Conservation (phyloP, 2,113 vertebrate genomes). For the Oostethus manadensis region DNA sequence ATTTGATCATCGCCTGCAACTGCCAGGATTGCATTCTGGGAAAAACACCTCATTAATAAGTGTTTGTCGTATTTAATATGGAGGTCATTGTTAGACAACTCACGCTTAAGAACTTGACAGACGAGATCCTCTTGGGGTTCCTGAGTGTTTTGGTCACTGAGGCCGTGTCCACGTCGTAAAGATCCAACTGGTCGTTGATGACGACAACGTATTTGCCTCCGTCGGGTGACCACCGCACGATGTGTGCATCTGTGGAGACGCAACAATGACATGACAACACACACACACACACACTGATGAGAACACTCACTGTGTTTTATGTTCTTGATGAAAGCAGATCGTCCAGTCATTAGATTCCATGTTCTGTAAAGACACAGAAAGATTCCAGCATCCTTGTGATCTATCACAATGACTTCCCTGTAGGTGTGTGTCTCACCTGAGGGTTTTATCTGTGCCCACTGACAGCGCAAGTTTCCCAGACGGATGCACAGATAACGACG, state of each 20-base stretch:
- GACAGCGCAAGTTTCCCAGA: conserved; percentile 93
- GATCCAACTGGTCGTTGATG: conserved; percentile 72
- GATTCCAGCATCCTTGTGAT: not conserved
- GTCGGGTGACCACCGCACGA: conserved; percentile 88
- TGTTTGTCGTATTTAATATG: not conserved
- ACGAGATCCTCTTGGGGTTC: conserved; percentile 83
- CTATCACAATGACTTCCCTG: no score
- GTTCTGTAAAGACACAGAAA: conserved; percentile 71
- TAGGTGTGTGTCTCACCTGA: conserved; percentile 71
- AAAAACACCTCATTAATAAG: not conserved
- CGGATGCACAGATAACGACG: conserved; percentile 89
- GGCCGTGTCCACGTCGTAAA: conserved; percentile 85
- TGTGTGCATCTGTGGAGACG: conserved; percentile 77
- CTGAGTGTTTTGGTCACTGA: conserved; percentile 75
- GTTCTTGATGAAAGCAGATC: conserved; percentile 95
- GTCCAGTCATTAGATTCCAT: conserved; percentile 92
- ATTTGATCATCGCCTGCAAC: conserved; percentile 86
- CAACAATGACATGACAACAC: no score
- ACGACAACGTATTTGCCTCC: conserved; percentile 83
- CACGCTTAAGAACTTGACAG: conserved; percentile 85
- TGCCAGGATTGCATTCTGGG: conserved; percentile 81
- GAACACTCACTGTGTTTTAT: conserved; percentile 87
- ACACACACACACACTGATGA: not conserved
- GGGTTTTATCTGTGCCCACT: conserved; percentile 91
- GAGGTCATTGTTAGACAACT: conserved; percentile 44